Conservation (phyloP, 1,140 invertebrate species). For the Platyscapa corneri region DNA sequence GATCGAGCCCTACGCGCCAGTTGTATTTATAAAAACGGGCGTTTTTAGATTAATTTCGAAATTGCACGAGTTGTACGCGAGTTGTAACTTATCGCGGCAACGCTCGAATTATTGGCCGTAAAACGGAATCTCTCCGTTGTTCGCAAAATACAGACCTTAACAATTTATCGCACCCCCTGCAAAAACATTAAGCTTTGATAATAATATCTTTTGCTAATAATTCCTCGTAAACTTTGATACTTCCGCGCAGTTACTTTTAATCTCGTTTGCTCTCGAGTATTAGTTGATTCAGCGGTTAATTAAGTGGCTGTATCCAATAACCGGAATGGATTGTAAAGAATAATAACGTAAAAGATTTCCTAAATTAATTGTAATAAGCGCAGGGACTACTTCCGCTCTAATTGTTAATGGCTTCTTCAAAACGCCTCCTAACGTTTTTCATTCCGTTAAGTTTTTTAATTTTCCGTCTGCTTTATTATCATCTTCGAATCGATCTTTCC, state of each 20-base stretch:
- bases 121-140: too few species aligned
- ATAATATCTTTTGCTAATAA: too few species aligned
- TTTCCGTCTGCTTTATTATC: neutral
- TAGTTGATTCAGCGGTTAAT: neutral
- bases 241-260: neutral
- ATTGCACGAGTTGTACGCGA: too few species aligned
- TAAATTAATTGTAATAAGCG: conserved; percentile 31
- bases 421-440: neutral
- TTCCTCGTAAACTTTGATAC: neutral
- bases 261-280: neutral
- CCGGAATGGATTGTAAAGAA: neutral
- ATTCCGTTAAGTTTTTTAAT: conserved; percentile 1
- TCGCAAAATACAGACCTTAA: too few species aligned
- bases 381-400: neutral
- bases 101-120: too few species aligned
- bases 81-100: too few species aligned
- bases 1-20: too few species aligned
- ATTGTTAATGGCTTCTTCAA: conserved; percentile 22
- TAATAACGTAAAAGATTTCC: neutral
- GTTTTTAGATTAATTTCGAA: too few species aligned
- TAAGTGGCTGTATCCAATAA: neutral
- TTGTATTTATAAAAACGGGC: too few species aligned
- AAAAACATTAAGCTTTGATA: too few species aligned
- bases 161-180: too few species aligned
- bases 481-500: neutral